Conservation (phyloP, 2,888 invertebrate species). For the Cryptocephalus primarius region DNA sequence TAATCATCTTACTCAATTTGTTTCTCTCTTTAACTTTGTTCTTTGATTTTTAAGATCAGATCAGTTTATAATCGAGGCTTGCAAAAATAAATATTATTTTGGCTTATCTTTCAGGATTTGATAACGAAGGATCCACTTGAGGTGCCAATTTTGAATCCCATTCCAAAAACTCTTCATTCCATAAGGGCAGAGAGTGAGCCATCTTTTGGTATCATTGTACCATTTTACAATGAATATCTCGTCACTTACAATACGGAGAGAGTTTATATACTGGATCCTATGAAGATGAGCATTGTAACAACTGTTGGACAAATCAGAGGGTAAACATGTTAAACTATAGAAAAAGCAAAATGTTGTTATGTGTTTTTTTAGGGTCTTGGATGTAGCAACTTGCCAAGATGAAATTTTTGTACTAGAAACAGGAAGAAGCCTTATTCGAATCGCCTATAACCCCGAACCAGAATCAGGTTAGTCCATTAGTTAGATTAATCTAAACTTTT, state of each 20-base stretch:
- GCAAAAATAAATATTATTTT: too few species aligned
- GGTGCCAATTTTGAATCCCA: slow-evolving; percentile 65
- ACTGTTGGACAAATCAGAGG: slow-evolving; percentile 52
- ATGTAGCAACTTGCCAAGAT: slow-evolving; percentile 52
- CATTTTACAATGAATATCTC: slow-evolving; percentile 61
- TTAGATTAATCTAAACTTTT: neutral
- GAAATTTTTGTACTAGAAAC: slow-evolving; percentile 80
- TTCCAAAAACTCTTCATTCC: slow-evolving; percentile 33
- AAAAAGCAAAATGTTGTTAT: neutral
- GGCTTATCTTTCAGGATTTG: slow-evolving; percentile 25
- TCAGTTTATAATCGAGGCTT: too few species aligned
- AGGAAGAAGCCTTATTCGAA: slow-evolving; percentile 63
- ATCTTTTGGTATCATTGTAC: slow-evolving; percentile 52
- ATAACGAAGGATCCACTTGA: slow-evolving; percentile 40
- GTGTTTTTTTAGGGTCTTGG: slow-evolving; percentile 39
- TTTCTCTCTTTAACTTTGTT: too few species aligned
- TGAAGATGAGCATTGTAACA: slow-evolving; percentile 53
- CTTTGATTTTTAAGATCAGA: too few species aligned
- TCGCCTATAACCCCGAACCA: slow-evolving; percentile 61
- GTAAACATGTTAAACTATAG: slow-evolving; percentile 28
- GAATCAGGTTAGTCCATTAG: slow-evolving; percentile 31
- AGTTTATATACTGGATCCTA: slow-evolving; percentile 67
- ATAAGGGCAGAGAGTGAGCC: slow-evolving; percentile 40
- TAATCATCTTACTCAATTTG: too few species aligned
- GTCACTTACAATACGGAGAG: slow-evolving; percentile 62